Evolutionary conservation across 2,888 invertebrate species (phyloP), one percentile per base, ranked within the genome.

Genomic region (Lycophotia porphyrea): DNA sequence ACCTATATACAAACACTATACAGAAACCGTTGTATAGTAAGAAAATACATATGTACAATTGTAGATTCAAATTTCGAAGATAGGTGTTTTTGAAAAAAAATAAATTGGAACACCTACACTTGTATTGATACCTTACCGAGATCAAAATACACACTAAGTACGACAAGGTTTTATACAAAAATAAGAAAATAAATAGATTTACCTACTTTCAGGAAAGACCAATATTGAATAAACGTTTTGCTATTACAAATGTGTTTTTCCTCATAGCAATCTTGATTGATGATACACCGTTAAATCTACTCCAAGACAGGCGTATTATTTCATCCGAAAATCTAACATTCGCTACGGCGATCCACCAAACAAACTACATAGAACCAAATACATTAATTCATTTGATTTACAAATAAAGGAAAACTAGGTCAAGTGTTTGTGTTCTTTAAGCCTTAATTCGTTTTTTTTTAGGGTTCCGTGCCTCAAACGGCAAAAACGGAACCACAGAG

Each of bases 351-450:
- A 27, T 34, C 18, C 36, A 42, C 2, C 1, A 64, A 65, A 74
- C 21, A 47, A 65, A 49, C 21, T n/a, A 5, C 42, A 61, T 61
- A 15, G 49, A 61, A 52, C 27, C 27, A 78, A 55, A 72, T 55
- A 65, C 64, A 80, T 74, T 34, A 66, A 70, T 67, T 67, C 36
- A 67, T 70, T 64, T 63, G 31, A 42, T 71, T 63, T 60, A 67
- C 63, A 34, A 81, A 66, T 68, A 61, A 66, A 71, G 39, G 1
- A 47, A 31, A 82, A 78, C 67, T 70, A 47, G 72, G 78, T 73
- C 72, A 69, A 52, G 21, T 68, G 27, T 70, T 67, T 67, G 34
- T 70, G 31, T 18, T 64, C 55, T 49, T 69, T 36, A 24, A 27
- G 44, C 21, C 39, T 44, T 52, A 61, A 60, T 71, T 55, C 31